phyloP scores from a whole-genome alignment of 2,797 vertebrate species.

The Lates japonicus region DNA sequence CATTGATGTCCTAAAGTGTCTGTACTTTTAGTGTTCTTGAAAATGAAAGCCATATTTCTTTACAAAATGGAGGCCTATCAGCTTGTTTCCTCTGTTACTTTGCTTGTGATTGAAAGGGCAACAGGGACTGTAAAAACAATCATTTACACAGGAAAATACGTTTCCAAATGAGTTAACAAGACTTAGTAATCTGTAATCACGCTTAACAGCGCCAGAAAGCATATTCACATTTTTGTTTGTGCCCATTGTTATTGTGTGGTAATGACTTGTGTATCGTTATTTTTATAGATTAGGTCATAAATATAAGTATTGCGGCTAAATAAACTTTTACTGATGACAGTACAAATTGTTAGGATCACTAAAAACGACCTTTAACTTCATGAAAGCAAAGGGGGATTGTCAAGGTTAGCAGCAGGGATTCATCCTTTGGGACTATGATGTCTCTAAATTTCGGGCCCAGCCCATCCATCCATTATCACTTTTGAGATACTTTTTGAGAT shows the following conservation, averaged over 20 bases:
- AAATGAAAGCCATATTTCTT: slow-evolving; percentile 19
- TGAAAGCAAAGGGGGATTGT: too few relatives aligned
- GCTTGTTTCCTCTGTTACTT: neutral
- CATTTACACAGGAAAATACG: neutral
- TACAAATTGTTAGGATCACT: too few relatives aligned
- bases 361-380: too few relatives aligned
- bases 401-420: too few relatives aligned
- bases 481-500: neutral
- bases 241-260: neutral
- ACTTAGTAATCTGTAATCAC: neutral
- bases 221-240: neutral
- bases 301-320: neutral
- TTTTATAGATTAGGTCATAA: neutral
- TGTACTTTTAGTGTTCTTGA: neutral
- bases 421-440: neutral
- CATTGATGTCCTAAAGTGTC: neutral
- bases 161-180: neutral
- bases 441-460: neutral
- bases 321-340: neutral
- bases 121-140: neutral
- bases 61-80: neutral
- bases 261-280: neutral
- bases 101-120: neutral
- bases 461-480: neutral
- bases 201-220: neutral